Base-by-base conservation (phyloP, 2,797 vertebrate species). In the Cyclopterus lumpus region DNA sequence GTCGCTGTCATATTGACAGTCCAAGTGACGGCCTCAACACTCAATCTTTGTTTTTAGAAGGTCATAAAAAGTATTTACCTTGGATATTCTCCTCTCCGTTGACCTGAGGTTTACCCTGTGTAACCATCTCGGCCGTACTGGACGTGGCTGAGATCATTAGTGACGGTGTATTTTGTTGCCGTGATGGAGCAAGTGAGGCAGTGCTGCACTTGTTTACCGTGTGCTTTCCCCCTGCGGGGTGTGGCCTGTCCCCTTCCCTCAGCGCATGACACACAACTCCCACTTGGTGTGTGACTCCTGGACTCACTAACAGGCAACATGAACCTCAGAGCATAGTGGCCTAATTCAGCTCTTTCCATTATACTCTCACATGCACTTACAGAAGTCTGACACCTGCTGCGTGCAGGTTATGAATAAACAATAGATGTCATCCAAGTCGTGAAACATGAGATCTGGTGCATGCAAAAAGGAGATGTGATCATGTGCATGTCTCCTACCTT, bases 121-220 rank as follows among this genome's bases (percentile, higher is more conserved):
- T 91, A 0, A 90, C 84, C 93, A 93, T 94, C 32, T 89, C 82
- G 16, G 83, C 61, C 0, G 86, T 88, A 83, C 85, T 93, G 65
- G 83, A 73, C 0, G 86, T 53, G 26, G 86, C 77, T 3, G 87
- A 89, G 58, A 89, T 86, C 81, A 91, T 88, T 46, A 57, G 79
- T 51, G 48, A 63, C 36, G 22, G 0, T 57, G 57, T 40, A 15
- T 24, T 38, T 54, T 16, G 67, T 64, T 32, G 4, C 18, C 44
- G 15, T 60, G 67, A 70, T 59, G 63, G 22, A 55, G 46, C 5
- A 28, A 67, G n/a, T 24, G 67, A 48, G 69, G 32, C 59, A 49
- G 66, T 8, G 12, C 51, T 69, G 70, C 57, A 20, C 34, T 83
- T 87, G 84, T 83, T 88, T 91, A 85, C 67, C 46, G 12, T 48